Conservation (phyloP, 2,113 vertebrate species). For the Stigmatopora nigra region DNA sequence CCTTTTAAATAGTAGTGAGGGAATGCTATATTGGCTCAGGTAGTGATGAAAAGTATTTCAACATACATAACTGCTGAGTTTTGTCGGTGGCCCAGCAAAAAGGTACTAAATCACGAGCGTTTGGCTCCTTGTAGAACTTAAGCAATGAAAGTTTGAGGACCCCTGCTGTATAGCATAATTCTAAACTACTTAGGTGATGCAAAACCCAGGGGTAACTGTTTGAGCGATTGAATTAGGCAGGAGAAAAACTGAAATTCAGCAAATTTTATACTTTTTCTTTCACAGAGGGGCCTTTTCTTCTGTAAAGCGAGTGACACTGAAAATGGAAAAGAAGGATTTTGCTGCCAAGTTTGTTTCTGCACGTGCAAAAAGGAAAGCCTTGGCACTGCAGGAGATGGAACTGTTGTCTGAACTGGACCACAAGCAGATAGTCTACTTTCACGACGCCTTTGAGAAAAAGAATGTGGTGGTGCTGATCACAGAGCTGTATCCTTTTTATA, state of each 20-base stretch:
- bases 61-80: too few species aligned
- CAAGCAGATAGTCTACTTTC: conserved; percentile 79
- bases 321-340: conserved; percentile 75
- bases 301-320: conserved; percentile 80
- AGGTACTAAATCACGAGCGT: too few species aligned
- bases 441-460: conserved; percentile 91
- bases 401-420: conserved; percentile 84
- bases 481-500: conserved; percentile 83
- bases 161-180: neutral
- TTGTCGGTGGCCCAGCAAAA: too few species aligned
- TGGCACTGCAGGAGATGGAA: conserved; percentile 75
- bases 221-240: neutral
- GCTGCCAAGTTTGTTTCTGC: conserved; percentile 87
- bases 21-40: too few species aligned
- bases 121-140: too few species aligned
- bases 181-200: neutral
- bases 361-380: conserved; percentile 76
- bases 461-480: conserved; percentile 82
- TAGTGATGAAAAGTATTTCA: too few species aligned
- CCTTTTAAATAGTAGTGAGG: too few species aligned
- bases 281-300: conserved; percentile 88
- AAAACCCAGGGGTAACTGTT: neutral
- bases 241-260: neutral
- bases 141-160: too few species aligned
- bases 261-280: neutral